Evolutionary conservation across 2,113 vertebrate species (phyloP), one percentile per base, ranked within the genome.

Genomic region (Perccottus glenii): DNA sequence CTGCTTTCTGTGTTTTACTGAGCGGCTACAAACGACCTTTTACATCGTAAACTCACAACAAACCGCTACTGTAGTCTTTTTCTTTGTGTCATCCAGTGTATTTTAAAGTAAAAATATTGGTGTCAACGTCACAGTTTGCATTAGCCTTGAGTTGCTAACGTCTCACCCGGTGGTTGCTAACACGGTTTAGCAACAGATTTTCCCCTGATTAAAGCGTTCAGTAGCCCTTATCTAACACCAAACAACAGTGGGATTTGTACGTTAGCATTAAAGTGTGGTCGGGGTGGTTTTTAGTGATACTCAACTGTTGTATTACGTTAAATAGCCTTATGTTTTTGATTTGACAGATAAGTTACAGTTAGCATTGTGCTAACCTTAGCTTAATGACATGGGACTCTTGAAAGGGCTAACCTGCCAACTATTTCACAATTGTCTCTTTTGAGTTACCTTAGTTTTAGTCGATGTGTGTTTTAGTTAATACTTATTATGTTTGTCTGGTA

Each of bases 291-390:
- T 15, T 56, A 40, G 45, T 35, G 5, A 11, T 19, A 40, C 71
- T 53, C 44, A 43, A 52, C 8, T 6, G 9, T 2, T 11, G 11
- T n/a, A 27, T 10, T 27, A 48, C 11, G 15, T 32, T 44, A 3
- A 43, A 27, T 57, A 46, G 11, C 52, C 55, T 64, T 1, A 56
- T 15, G 36, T 14, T 6, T 57, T 75, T 40, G 76, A 60, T 85
- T 66, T 85, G 84, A 88, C 78, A 85, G 70, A 64, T 67, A 79
- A 70, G 67, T 64, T 68, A 44, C 15, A 16, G 56, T n/a, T 16
- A 3, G 11, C 40, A 11, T 5, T 2, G 46, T 2, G 75, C 73
- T 84, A 78, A 48, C 46, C 33, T 40, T 75, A 71, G 66, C 67
- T 57, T 11, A 3, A 15, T 55, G 33, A 5, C 55, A 42, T 35